These are phyloP conservation scores for Lethrus apterus DNA, from an alignment of 1,140 invertebrate species.

Conservation along the genomic window DNA sequence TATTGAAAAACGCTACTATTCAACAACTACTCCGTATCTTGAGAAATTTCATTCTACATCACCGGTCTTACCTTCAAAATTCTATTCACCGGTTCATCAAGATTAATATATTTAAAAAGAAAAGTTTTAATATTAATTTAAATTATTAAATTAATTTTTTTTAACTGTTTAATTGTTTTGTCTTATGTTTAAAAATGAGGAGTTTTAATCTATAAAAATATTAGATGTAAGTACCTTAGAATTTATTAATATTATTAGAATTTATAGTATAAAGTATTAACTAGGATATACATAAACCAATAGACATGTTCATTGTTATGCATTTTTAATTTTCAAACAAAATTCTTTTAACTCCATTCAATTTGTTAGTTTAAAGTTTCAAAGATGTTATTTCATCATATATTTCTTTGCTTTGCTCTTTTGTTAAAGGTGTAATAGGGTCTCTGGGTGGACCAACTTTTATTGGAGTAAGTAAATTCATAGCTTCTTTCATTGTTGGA, in stretches of 20 bases:
- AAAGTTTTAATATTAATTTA: background rate
- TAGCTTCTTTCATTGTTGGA: conserved; percentile 59
- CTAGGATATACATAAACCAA: too few species aligned
- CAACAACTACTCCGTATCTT: conserved; percentile 21
- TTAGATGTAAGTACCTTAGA: too few species aligned
- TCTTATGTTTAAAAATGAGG: too few species aligned
- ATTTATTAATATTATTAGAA: too few species aligned
- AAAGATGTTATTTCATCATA: conserved; percentile 10
- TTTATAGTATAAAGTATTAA: too few species aligned
- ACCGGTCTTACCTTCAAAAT: conserved; percentile 32
- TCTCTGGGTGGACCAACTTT: conserved; percentile 51
- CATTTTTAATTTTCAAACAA: too few species aligned
- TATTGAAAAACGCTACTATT: conserved; percentile 33
- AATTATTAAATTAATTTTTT: conserved; percentile 1
- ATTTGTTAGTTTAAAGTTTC: background rate
- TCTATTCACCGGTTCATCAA: conserved; percentile 36
- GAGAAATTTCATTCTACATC: conserved; percentile 31
- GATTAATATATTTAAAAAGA: conserved; percentile 25
- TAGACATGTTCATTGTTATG: too few species aligned
- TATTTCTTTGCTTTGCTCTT: conserved; percentile 28
- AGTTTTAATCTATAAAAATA: too few species aligned
- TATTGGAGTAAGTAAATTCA: conserved; percentile 51
- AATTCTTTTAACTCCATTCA: too few species aligned
- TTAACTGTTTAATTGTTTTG: conserved; percentile 1
- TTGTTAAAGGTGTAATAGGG: conserved; percentile 43